Conservation (phyloP, 2,797 vertebrate species). For the Rhincodon typus region DNA sequence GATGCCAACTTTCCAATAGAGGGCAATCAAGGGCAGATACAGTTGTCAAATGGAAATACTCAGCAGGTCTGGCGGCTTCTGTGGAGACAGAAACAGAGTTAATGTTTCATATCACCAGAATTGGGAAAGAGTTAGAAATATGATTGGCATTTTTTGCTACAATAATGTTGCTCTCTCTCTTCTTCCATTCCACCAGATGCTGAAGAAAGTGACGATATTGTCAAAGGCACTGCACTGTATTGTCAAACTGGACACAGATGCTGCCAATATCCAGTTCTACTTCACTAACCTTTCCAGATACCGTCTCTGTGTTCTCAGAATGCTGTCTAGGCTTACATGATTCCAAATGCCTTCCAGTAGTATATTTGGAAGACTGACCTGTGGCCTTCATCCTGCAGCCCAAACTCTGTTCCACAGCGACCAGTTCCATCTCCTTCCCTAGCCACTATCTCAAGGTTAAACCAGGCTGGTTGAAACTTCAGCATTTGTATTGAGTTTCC, state of each 20-base stretch:
- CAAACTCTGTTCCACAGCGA: background rate
- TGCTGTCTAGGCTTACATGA: background rate
- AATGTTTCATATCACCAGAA: too few relatives aligned
- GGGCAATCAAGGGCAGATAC: background rate
- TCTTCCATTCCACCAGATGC: background rate
- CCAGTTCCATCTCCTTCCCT: background rate
- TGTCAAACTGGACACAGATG: background rate
- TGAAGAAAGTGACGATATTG: background rate
- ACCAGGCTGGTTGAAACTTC: too few relatives aligned
- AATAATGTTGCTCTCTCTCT: too few relatives aligned
- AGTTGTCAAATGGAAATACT: background rate
- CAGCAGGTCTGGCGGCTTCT: too few relatives aligned
- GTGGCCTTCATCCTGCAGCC: background rate
- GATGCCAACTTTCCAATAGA: background rate
- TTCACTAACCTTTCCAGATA: too few relatives aligned
- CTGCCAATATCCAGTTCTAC: background rate
- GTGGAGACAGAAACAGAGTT: too few relatives aligned
- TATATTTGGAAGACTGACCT: background rate
- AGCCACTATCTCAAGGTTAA: background rate
- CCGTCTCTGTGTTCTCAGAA: background rate
- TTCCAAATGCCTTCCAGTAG: too few relatives aligned
- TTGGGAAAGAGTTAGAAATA: too few relatives aligned
- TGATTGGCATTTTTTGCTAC: too few relatives aligned
- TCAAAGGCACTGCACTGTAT: background rate
- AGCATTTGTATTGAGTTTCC: background rate